A percentile compares a stretch with the other conserved stretches of the same genome.
These are phyloP conservation scores for Helicorthomorpha holstii DNA, from an alignment of 1,140 invertebrate species.

Conservation along the genomic window DNA sequence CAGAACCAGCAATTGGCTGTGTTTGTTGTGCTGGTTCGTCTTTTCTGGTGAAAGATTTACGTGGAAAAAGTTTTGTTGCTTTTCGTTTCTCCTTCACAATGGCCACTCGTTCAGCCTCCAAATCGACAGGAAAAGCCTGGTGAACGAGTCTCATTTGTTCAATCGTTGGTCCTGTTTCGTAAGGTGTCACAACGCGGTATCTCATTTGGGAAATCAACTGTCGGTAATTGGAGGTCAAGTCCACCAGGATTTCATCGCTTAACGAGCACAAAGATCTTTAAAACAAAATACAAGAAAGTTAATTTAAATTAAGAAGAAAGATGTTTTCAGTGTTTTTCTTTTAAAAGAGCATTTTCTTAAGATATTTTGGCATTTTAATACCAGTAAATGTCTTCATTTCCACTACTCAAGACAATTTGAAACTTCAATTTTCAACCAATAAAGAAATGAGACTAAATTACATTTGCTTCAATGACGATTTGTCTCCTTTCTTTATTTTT, in stretches of 20 bases:
- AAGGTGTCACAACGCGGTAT: conserved; percentile 41
- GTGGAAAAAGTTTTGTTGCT: background rate
- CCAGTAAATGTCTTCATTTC: no score
- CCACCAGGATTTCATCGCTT: conserved; percentile 35
- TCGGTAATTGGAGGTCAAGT: conserved; percentile 42
- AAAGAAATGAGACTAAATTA: no score
- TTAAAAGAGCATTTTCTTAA: no score
- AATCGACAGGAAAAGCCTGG: conserved; percentile 27
- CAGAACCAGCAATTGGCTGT: background rate
- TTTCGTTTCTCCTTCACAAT: background rate
- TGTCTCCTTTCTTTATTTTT: no score
- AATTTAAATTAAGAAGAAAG: background rate
- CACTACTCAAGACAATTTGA: no score
- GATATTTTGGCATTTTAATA: no score
- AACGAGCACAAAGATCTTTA: conserved; percentile 32
- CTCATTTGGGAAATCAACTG: conserved; percentile 28
- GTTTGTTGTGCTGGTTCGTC: conserved; percentile 16
- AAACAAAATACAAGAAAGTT: conserved; percentile 16
- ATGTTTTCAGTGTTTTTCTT: background rate
- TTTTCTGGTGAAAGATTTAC: conserved; percentile 10
- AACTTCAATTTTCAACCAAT: no score
- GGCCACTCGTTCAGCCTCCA: conserved; percentile 12
- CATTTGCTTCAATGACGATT: no score
- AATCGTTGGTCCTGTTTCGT: conserved; percentile 33
- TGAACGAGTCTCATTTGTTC: conserved; percentile 32